Percentiles rank a stretch among this genome's conserved stretches.
These are phyloP conservation scores for Hypolimnas misippus DNA, from an alignment of 2,888 invertebrate genomes.

Conservation along the genomic window DNA sequence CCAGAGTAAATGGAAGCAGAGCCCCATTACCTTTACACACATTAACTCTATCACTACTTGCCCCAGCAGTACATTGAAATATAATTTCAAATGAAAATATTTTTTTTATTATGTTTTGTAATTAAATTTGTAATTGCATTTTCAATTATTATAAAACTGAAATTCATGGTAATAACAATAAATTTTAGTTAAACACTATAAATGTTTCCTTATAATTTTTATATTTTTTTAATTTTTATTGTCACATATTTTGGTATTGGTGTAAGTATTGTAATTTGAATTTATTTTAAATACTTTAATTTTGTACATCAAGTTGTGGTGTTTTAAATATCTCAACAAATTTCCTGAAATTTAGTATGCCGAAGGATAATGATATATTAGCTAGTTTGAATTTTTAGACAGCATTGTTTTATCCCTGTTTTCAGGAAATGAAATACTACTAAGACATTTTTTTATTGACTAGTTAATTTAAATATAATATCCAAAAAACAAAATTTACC, in stretches of 20 bases:
- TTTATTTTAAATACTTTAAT: no score
- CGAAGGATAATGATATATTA: no score
- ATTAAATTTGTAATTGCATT: conserved; percentile 27
- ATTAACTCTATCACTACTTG: conserved; percentile 61
- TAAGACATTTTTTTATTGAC: no score
- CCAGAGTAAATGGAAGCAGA: conserved; percentile 77
- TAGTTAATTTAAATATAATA: no score
- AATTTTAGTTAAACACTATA: conserved; percentile 12
- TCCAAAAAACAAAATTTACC: no score
- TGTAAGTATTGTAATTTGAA: conserved; percentile 21
- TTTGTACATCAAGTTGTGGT: no score
- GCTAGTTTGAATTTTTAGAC: no score
- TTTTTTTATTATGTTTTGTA: conserved; percentile 38
- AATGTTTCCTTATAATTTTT: conserved; percentile 17
- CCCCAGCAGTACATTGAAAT: conserved; percentile 67
- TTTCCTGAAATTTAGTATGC: no score
- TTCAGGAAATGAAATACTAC: no score
- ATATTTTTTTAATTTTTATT: conserved; percentile 1
- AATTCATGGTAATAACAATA: conserved; percentile 18
- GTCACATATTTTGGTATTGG: conserved; percentile 16
- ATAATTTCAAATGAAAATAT: conserved; percentile 38
- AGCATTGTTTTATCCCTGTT: no score
- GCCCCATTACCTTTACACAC: conserved; percentile 63
- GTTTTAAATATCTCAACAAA: no score
- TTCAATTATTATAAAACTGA: conserved; percentile 12